Evolutionary conservation across 2,888 invertebrate species (phyloP).

Genomic region (Polymixis flavicincta): DNA sequence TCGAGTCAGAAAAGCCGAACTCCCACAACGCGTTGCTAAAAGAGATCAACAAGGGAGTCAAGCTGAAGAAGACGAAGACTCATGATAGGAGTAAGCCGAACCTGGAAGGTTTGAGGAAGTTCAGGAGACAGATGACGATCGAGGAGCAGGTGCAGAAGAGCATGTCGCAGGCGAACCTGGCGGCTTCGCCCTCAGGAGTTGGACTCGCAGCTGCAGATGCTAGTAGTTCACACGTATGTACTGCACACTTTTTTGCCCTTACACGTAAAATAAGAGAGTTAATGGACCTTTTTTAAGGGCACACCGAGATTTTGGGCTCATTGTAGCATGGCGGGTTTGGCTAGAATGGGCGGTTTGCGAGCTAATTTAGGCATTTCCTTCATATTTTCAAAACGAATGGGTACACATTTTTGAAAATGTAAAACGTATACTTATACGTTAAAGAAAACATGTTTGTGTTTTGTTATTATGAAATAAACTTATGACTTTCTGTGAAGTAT

Average conservation of each 20-base stretch:
- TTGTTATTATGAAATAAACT: too few species aligned
- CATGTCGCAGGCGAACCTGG: slow-evolving; percentile 92
- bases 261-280: neutral
- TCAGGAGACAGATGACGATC: slow-evolving; percentile 96
- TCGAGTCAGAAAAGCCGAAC: slow-evolving; percentile 95
- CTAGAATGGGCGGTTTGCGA: too few species aligned
- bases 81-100: slow-evolving; percentile 97
- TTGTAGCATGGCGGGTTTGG: too few species aligned
- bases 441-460: too few species aligned
- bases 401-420: too few species aligned
- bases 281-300: too few species aligned
- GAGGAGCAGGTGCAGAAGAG: slow-evolving; percentile 97
- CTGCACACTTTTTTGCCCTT: slow-evolving; percentile 1
- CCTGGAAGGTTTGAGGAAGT: slow-evolving; percentile 95
- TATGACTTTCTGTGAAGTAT: too few species aligned
- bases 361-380: too few species aligned
- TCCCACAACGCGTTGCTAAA: slow-evolving; percentile 95
- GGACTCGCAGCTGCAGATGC: slow-evolving; percentile 78
- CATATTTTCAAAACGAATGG: too few species aligned
- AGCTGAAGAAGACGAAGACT: slow-evolving; percentile 93
- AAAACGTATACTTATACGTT: too few species aligned
- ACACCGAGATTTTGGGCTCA: too few species aligned
- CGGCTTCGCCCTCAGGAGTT: slow-evolving; percentile 87
- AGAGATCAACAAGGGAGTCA: slow-evolving; percentile 95
- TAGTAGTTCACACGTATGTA: slow-evolving; percentile 64